Conservation (phyloP, 2,113 vertebrate species). For the Gallinago paraguaiae region DNA sequence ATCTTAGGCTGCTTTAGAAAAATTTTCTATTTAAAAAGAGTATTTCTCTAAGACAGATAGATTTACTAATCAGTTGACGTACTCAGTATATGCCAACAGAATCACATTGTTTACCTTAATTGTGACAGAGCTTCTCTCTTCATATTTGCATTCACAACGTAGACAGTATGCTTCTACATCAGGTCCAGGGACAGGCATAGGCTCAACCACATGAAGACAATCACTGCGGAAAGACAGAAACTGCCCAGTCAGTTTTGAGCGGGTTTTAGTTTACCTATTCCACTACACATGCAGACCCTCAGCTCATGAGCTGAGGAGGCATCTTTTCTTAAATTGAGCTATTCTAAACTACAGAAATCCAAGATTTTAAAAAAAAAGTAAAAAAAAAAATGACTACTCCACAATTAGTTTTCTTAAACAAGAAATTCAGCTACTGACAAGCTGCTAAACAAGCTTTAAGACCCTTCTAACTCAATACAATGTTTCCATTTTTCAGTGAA, state of each 20-base stretch:
- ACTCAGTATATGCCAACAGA: neutral
- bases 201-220: constrained; percentile 94
- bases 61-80: neutral
- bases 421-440: neutral
- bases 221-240: constrained; percentile 72
- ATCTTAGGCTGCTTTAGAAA: neutral
- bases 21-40: neutral
- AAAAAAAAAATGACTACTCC: neutral
- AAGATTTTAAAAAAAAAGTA: neutral
- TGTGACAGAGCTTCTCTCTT: constrained; percentile 95
- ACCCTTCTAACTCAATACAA: neutral
- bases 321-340: neutral
- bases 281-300: neutral
- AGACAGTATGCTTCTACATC: constrained; percentile 98
- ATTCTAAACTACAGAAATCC: neutral
- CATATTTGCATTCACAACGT: constrained; percentile 98
- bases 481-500: neutral
- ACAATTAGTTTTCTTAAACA: neutral
- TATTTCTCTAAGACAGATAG: neutral
- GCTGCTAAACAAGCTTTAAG: neutral
- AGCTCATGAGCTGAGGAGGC: neutral
- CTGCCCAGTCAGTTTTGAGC: neutral
- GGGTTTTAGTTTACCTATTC: neutral
- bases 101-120: constrained; percentile 83
- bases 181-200: constrained; percentile 93